A percentile compares a stretch with the other conserved stretches of the same genome.
phyloP scores from a whole-genome alignment of 1,140 invertebrate genomes.

The Drosophila equinoxialis region DNA sequence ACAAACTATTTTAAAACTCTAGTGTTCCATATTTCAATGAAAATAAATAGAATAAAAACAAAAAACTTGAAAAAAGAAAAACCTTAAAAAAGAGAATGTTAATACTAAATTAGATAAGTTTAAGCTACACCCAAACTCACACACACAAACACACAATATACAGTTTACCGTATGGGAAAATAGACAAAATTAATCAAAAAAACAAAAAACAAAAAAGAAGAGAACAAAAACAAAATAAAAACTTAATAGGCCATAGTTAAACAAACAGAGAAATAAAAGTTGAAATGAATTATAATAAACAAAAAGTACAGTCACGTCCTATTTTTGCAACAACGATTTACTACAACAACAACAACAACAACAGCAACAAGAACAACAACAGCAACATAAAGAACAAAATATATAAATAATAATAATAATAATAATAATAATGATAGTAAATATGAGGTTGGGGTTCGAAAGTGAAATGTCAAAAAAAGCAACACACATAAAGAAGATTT shows the following conservation, averaged over 20 bases:
- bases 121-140: conserved; percentile 43
- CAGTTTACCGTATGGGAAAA: conserved; percentile 56
- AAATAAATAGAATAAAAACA: conserved; percentile 49
- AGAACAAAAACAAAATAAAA: conserved; percentile 20
- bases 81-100: conserved; percentile 43
- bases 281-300: conserved; percentile 50
- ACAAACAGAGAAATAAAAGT: conserved; percentile 26
- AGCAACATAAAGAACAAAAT: conserved; percentile 21
- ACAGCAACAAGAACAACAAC: conserved; percentile 11
- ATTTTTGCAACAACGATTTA: conserved; percentile 83
- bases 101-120: conserved; percentile 50
- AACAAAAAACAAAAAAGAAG: conserved; percentile 42
- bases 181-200: conserved; percentile 78
- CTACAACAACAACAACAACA: conserved; percentile 55
- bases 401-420: background rate
- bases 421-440: conserved; percentile 23
- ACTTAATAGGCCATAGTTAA: conserved; percentile 66
- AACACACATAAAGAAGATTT: conserved; percentile 41
- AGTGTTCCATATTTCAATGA: conserved; percentile 82
- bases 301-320: conserved; percentile 83
- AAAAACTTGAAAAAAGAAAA: conserved; percentile 33
- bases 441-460: background rate
- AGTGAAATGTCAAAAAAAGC: background rate
- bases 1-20: conserved; percentile 80
- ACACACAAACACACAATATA: conserved; percentile 24